phyloP scores from a whole-genome alignment of 2,797 vertebrate genomes.

The Melanotaenia parkinsoni region DNA sequence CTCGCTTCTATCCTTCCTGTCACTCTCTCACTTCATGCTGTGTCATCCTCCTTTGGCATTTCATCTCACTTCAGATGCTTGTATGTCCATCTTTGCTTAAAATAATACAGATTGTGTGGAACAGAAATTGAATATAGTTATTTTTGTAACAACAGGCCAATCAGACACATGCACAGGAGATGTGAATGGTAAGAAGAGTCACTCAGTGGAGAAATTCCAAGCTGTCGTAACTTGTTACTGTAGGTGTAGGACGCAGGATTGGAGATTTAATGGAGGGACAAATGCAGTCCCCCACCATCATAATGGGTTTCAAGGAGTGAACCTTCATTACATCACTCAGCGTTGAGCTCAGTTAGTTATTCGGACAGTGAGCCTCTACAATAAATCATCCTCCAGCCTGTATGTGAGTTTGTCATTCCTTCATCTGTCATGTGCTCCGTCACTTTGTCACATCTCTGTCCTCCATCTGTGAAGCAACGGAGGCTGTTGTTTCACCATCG shows the following conservation, averaged over 20 bases:
- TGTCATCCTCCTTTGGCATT: conserved; percentile 14
- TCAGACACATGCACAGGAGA: conserved; percentile 46
- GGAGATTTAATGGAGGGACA: conserved; percentile 58
- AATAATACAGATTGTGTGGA: conserved; percentile 2
- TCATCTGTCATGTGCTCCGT: conserved; percentile 63
- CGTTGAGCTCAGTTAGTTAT: conserved; percentile 50
- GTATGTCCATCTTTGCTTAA: conserved; percentile 1
- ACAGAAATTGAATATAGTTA: background rate
- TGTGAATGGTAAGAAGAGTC: conserved; percentile 46
- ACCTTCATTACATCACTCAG: conserved; percentile 50
- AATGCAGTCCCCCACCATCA: conserved; percentile 52
- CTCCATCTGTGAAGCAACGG: conserved; percentile 58
- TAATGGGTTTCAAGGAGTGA: conserved; percentile 62
- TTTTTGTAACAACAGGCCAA: conserved; percentile 24
- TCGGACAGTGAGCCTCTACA: conserved; percentile 49
- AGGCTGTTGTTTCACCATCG: conserved; percentile 43
- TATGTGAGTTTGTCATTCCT: conserved; percentile 55
- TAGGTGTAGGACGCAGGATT: conserved; percentile 69
- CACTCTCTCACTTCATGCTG: conserved; percentile 4
- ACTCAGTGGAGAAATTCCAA: conserved; percentile 58
- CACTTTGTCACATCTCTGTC: conserved; percentile 59
- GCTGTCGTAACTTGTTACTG: conserved; percentile 72
- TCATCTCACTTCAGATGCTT: background rate
- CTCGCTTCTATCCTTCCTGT: conserved; percentile 3
- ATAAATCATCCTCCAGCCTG: conserved; percentile 59